Base-by-base conservation (phyloP, 2,888 invertebrate genomes). In the Dione vanillae region DNA sequence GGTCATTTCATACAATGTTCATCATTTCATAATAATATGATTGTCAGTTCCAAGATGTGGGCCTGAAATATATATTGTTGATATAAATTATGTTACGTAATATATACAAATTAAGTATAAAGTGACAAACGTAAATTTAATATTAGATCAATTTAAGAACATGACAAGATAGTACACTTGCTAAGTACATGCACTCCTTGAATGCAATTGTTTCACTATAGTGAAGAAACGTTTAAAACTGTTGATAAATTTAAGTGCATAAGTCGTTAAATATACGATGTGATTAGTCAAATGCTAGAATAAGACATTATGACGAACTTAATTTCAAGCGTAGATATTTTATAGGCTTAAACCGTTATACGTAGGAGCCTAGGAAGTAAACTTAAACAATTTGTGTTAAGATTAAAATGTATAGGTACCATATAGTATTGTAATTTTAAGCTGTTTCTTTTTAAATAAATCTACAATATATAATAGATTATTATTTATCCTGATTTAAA, bases 401-500 rank as follows among this genome's bases (percentile, higher is more conserved):
- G 68, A 51, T 58, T 69, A 62, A 56, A 65, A 65, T 65, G 45
- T 47, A 64, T 58, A 51, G 43, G 58, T 56, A 51, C 56, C 52
- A 40, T 56, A 71, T 65, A 73, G 67, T 73, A 70, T 64, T 77
- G 71, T 80, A 81, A 72, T 76, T 74, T 27, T 83, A 83, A 80
- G 79, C 75, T 83, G 83, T 83, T 83, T 83, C 77, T 79, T 78
- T 80, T 79, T 77, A 74, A 83, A 81, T 81, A 84, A 83, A 83
- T 75, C 10, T 58, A 49, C 45, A 67, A 51, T 58, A 65, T 61
- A 41, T 35, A 16, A n/a, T 7, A 14, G 27, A 47, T 49, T 69
- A 49, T 69, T 64, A 35, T 65, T 67, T 49, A 66, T 7, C 8
- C n/a, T 16, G 43, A 20, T 14, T 20, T 43, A 16, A 16, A n/a